Conservation (phyloP, 1,140 invertebrate genomes). For the Bemisia tabaci region DNA sequence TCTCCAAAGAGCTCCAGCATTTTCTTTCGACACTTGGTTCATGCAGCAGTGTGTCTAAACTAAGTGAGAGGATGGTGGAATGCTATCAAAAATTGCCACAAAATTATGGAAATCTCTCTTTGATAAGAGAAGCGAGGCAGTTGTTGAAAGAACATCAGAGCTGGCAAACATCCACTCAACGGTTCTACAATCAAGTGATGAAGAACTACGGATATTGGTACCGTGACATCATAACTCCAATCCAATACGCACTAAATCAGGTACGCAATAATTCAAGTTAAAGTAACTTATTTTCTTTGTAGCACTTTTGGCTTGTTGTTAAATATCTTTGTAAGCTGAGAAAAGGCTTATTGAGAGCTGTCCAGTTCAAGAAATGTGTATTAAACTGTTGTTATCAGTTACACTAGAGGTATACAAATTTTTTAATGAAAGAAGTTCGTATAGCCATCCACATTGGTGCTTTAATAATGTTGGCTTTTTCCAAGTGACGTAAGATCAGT, state of each 20-base stretch:
- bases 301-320: too few relatives aligned
- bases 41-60: background rate
- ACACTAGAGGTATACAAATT: too few relatives aligned
- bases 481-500: too few relatives aligned
- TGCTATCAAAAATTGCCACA: slow-evolving; percentile 19
- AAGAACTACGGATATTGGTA: slow-evolving; percentile 40
- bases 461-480: too few relatives aligned
- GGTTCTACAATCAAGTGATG: slow-evolving; percentile 40
- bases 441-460: too few relatives aligned
- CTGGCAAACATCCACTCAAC: slow-evolving; percentile 40
- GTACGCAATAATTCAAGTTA: too few relatives aligned
- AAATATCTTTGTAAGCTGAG: too few relatives aligned
- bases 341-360: too few relatives aligned
- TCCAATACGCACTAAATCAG: slow-evolving; percentile 42
- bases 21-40: slow-evolving; percentile 5
- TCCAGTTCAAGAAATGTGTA: too few relatives aligned
- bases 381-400: too few relatives aligned
- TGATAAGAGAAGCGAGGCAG: background rate
- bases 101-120: background rate
- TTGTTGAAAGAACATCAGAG: slow-evolving; percentile 34
- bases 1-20: slow-evolving; percentile 27
- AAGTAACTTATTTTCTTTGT: too few relatives aligned
- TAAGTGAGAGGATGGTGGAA: background rate
- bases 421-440: too few relatives aligned
- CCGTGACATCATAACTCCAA: slow-evolving; percentile 48